These are phyloP conservation scores for Clytia hemisphaerica DNA, from an alignment of 30 jellyfish, hydroid and myxozoan species.

Conservation along the genomic window DNA sequence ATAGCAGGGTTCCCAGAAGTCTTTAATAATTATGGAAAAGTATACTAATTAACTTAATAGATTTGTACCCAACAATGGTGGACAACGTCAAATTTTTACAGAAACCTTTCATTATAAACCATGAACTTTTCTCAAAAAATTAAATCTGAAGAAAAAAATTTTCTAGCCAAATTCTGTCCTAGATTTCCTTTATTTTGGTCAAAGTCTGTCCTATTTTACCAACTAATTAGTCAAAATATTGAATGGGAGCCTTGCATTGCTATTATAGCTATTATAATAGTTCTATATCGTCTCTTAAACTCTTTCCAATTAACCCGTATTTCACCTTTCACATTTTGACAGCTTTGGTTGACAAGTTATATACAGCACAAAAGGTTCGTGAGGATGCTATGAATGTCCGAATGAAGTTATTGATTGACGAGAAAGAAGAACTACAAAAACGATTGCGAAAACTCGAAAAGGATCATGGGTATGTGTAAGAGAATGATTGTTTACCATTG, in stretches of 20 bases:
- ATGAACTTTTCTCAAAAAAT: not conserved
- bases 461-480: conserved; percentile 67
- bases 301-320: too few species aligned
- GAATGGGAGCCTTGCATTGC: not conserved
- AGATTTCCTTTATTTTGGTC: too few species aligned
- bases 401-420: conserved; percentile 68
- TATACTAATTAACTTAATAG: too few species aligned
- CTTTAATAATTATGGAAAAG: too few species aligned
- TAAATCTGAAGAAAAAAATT: too few species aligned
- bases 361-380: conserved; percentile 92
- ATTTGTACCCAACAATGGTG: too few species aligned
- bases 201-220: not conserved
- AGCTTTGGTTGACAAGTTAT: conserved; percentile 86
- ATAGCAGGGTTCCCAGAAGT: too few species aligned
- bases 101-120: not conserved
- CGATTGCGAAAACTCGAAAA: conserved; percentile 56
- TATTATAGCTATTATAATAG: not conserved
- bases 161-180: not conserved
- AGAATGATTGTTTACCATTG: too few species aligned
- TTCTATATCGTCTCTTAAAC: not conserved
- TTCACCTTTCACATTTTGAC: not conserved
- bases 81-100: too few species aligned
- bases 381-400: conserved; percentile 83
- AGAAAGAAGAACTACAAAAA: conserved; percentile 57
- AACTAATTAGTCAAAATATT: not conserved